phyloP scores from a whole-genome alignment of 2,797 vertebrate genomes.

The Thamnophis elegans region DNA sequence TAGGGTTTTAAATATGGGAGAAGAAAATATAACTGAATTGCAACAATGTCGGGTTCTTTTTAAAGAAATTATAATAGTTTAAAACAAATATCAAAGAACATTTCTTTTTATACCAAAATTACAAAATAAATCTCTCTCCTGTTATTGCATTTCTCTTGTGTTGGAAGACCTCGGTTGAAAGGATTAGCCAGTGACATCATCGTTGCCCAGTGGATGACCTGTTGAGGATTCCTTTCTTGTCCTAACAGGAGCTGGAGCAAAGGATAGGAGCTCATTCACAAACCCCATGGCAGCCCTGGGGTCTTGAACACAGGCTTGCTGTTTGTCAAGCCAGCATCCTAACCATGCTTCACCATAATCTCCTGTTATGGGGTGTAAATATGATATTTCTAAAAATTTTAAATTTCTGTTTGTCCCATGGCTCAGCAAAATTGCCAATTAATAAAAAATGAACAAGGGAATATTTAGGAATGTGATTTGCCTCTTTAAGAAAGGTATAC shows the following conservation, averaged over 20 bases:
- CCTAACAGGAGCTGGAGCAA: background rate
- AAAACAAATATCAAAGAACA: background rate
- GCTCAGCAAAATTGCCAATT: background rate
- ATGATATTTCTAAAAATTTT: background rate
- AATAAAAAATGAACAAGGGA: background rate
- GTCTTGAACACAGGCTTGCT: background rate
- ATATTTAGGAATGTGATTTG: background rate
- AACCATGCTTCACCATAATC: background rate
- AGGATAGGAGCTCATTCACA: background rate
- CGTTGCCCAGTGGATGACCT: background rate
- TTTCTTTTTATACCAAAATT: background rate
- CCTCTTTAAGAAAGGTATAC: background rate
- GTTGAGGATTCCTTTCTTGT: background rate
- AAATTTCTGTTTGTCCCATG: background rate
- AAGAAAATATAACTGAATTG: background rate
- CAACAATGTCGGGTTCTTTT: background rate
- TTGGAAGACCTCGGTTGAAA: background rate
- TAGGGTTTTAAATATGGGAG: background rate
- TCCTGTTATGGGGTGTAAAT: background rate
- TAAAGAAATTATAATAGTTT: background rate
- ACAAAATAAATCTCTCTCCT: background rate
- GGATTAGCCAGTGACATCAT: background rate
- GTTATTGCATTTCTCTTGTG: background rate
- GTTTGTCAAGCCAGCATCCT: background rate
- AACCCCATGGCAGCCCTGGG: background rate